A percentile compares a stretch with the other conserved stretches of the same genome.
Evolutionary conservation across 2,888 invertebrate genomes (phyloP).

Genomic region (Nysson spinosus): DNA sequence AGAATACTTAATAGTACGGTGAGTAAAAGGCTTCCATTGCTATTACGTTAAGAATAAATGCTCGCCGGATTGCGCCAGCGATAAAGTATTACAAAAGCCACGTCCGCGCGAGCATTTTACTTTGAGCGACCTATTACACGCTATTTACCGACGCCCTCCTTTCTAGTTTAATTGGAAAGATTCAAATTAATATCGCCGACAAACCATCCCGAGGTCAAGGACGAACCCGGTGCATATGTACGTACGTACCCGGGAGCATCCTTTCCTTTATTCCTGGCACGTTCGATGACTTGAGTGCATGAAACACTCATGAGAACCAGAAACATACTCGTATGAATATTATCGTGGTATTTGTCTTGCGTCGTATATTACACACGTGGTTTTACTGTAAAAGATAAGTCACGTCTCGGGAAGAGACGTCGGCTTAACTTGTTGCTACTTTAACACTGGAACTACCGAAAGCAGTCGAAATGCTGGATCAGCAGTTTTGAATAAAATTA

Average conservation of each 20-base stretch:
- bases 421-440: no score
- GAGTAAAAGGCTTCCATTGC: not conserved
- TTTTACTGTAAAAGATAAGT: no score
- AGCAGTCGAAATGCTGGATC: no score
- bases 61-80: not conserved
- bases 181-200: no score
- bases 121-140: not conserved
- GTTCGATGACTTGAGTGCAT: not conserved
- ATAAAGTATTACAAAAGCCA: not conserved
- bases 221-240: constrained; percentile 6
- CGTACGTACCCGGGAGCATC: not conserved
- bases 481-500: no score
- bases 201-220: constrained; percentile 8
- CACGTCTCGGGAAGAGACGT: no score
- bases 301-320: no score
- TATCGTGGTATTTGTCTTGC: no score
- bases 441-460: no score
- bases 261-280: constrained; percentile 10
- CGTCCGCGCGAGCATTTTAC: not conserved
- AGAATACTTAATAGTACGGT: not conserved
- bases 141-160: not conserved
- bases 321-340: no score
- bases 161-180: no score
- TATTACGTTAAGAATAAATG: not conserved
- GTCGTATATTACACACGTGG: no score